Conservation (phyloP, 2,113 vertebrate genomes). For the Chaetops frenatus region DNA sequence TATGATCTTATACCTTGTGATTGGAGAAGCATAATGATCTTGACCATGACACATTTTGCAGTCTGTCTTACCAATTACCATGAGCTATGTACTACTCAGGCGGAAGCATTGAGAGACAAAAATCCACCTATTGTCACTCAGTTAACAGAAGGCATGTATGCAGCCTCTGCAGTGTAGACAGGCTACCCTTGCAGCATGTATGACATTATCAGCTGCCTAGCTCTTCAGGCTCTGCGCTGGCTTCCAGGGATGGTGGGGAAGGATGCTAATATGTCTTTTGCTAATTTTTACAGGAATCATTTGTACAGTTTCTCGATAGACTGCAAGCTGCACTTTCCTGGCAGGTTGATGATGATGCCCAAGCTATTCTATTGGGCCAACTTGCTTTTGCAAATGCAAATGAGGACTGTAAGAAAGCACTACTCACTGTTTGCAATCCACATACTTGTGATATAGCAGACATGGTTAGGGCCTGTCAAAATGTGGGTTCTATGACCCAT, state of each 20-base stretch:
- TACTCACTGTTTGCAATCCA: neutral
- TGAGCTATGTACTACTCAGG: neutral
- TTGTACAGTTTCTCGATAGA: neutral
- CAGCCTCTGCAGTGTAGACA: neutral
- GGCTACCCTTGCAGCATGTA: rapidly evolving
- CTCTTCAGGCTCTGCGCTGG: neutral
- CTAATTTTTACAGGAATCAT: neutral
- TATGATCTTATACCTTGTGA: neutral
- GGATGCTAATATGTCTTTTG: neutral
- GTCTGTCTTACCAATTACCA: neutral
- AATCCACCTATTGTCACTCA: neutral
- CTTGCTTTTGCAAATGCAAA: neutral
- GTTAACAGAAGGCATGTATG: no score
- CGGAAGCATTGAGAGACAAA: neutral
- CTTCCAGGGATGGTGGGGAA: neutral
- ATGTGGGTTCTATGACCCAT: neutral
- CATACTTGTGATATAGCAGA: neutral
- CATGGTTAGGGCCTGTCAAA: neutral
- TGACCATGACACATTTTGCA: neutral
- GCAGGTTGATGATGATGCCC: neutral
- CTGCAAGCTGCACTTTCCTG: neutral
- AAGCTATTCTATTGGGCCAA: neutral
- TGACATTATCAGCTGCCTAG: neutral
- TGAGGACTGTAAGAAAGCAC: neutral
- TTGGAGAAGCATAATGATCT: neutral